These are phyloP conservation scores for Synergus umbraculus DNA, from an alignment of 2,888 invertebrate genomes.

Conservation along the genomic window DNA sequence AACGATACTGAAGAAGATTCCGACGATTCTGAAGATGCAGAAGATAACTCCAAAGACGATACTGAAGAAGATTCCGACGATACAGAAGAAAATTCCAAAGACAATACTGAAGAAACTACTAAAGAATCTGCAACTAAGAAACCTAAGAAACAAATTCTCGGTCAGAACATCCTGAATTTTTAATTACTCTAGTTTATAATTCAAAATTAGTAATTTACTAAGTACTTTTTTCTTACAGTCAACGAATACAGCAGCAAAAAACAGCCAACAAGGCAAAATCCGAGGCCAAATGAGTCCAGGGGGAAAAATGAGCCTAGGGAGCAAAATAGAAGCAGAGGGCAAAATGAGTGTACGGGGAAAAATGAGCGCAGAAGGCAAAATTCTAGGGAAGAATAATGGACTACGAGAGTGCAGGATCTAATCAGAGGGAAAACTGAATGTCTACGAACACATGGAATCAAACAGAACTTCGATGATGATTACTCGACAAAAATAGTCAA, in stretches of 20 bases:
- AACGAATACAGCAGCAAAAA: no score
- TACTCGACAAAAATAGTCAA: not conserved
- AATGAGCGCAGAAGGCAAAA: no score
- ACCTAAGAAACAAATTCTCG: no score
- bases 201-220: no score
- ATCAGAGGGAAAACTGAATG: not conserved
- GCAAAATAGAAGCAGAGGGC: no score
- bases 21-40: not conserved
- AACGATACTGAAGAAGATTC: not conserved
- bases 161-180: no score
- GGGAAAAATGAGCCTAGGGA: no score
- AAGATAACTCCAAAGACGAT: not conserved
- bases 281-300: no score
- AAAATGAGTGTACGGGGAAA: no score
- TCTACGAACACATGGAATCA: not conserved
- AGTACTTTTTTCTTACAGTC: no score
- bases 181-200: no score
- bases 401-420: not conserved
- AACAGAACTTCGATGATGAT: not conserved
- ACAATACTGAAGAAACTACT: not conserved
- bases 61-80: not conserved
- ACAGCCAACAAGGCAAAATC: no score
- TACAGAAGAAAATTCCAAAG: not conserved
- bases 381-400: not conserved
- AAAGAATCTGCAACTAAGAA: not conserved